These are phyloP conservation scores for Caenorhabditis sinica DNA, from an alignment of 2,888 invertebrate species.

Conservation along the genomic window DNA sequence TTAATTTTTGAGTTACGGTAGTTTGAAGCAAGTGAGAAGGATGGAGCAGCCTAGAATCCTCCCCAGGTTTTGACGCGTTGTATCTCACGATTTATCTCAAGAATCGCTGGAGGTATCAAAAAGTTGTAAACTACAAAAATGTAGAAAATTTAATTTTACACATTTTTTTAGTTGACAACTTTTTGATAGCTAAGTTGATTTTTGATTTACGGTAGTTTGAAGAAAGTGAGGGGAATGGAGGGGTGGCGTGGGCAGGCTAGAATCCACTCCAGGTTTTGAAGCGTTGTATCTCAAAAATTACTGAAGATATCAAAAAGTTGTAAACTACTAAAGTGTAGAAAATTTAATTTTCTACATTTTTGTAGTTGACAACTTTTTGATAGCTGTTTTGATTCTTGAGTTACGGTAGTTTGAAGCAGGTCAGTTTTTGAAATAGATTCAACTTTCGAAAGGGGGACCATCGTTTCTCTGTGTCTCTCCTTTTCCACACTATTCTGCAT, in stretches of 20 bases:
- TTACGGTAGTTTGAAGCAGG: background rate
- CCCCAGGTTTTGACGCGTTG: background rate
- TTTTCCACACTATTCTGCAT: too few species aligned
- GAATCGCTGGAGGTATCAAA: background rate
- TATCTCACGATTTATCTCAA: background rate
- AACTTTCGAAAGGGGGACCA: too few species aligned
- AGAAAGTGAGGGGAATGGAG: too few species aligned
- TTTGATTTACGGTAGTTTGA: too few species aligned
- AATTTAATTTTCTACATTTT: background rate
- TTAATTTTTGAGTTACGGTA: background rate
- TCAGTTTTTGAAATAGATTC: too few species aligned
- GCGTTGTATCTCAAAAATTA: background rate
- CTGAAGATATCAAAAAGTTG: background rate
- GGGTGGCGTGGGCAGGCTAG: too few species aligned
- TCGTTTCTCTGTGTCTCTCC: too few species aligned
- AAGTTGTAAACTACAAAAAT: background rate
- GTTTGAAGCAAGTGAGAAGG: background rate
- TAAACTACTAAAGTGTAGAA: background rate
- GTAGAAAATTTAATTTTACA: background rate
- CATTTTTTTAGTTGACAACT: constrained; percentile 2
- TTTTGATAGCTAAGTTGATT: background rate
- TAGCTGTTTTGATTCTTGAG: background rate
- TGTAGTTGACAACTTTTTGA: background rate
- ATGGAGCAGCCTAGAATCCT: background rate
- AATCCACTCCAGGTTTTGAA: too few species aligned